Evolutionary conservation across 2,797 vertebrate genomes (phyloP), one percentile per base, ranked within the genome.

Genomic region (Petrocephalus schoutedeni): DNA sequence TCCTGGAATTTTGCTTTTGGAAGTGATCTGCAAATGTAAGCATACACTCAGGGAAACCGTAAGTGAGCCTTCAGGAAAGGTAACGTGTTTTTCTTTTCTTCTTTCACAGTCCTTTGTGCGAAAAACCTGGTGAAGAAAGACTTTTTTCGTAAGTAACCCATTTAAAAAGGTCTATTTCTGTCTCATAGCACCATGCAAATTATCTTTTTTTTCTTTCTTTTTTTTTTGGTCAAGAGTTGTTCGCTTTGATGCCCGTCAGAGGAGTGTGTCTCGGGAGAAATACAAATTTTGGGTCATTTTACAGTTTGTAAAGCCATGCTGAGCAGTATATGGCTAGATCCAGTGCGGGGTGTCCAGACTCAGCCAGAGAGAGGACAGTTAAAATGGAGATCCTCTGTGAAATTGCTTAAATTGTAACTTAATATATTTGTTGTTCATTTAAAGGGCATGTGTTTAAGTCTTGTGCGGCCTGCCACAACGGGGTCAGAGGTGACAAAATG

Each of bases 41-140:
- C 1, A 23, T 32, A 67, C 61, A 1, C 61, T 3, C 61, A 67
- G 21, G 23, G 1, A 67, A 23, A 83, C 16, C 4, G 77, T n/a
- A 7, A 82, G 14, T 45, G 53, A 53, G 9, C 32, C 14, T 23
- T 4, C 23, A 67, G 14, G 32, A 57, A 57, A 28, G 28, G 3
- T 56, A 56, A 56, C n/a, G 36, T 58, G 0, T 21, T 19, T 82
- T 41, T 87, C 45, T 86, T 12, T 88, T 87, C 89, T 19, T 92
- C 54, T 90, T 61, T 91, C 93, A 86, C 96, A 99, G 98, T 99
- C 91, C 96, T 99, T 90, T 99, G 98, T 92, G 98, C 98, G 93
- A 99, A 99, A 96, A 99, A 99, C 94, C 95, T 99, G 94, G 98
- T 98, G 94, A 99, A 99, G 96, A 99, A 99, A 95, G 98, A 99